Evolutionary conservation across 1,140 invertebrate genomes (phyloP), one percentile per base, ranked within the genome.

Genomic region (Dolichoris vasculosae): DNA sequence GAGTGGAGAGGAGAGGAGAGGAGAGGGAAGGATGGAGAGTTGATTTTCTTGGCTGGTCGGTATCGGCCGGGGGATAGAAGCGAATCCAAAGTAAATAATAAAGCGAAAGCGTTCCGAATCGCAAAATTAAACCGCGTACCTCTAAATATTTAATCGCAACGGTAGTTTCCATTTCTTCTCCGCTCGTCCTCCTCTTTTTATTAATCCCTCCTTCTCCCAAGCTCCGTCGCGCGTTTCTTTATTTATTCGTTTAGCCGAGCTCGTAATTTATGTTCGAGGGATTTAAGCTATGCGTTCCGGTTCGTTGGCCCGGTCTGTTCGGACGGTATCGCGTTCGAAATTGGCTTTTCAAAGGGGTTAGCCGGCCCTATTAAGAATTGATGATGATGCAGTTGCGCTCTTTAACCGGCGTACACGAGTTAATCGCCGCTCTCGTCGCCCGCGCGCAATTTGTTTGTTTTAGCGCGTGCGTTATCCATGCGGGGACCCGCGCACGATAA

Each of bases 121-220:
- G 40, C 40, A 8, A 43, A 43, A 73, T 71, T 73, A 73, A 73
- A 73, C 40, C n/a, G 35, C 38, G 69, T 4, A 20, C 35, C 67
- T 40, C 67, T 69, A 17, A 43, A 73, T 73, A 73, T 73, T 73
- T 73, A 73, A 73, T 43, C 43, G 4, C 38, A n/a, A 17, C 69
- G 2, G 20, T n/a, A 73, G 69, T 73, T 40, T 73, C 26, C 23
- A 73, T n/a, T n/a, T 73, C 23, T 13, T 38, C 26, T 73, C 4
- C 26, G 4, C n/a, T 43, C 69, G 38, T 38, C 43, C n/a, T 40
- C 9, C 1, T 20, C 20, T 4, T 38, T 71, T 38, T 40, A 38
- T 71, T n/a, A 63, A 6, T 11, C 11, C 15, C 48, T 2, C 11
- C 15, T 17, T 2, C 15, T 51, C 48, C 7, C 48, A 17, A 46